Evolutionary conservation across 2,113 vertebrate species (phyloP), one percentile per base, ranked within the genome.

Genomic region (Myxocyprinus asiaticus): DNA sequence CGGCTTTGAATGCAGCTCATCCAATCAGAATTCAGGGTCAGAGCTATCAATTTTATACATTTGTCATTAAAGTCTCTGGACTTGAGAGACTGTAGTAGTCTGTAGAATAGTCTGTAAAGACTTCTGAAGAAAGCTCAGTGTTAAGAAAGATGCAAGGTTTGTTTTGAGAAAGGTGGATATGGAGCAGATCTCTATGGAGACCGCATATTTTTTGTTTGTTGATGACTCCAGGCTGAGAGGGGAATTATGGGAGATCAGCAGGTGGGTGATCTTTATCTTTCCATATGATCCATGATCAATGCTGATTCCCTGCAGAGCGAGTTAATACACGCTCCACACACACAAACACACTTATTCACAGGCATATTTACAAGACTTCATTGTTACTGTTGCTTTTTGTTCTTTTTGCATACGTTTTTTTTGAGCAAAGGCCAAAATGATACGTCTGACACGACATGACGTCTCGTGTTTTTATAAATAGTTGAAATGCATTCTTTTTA

Each of bases 211-310:
- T 53, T 76, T 53, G 61, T 76, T 15, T 64, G 45, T 50, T 51
- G 10, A 64, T 76, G 59, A 63, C 59, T 75, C 14, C 17, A 33
- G 72, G 59, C 72, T 75, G 72, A 45, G 55, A 59, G 70, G 59
- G 47, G 73, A 45, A 76, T 64, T 76, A 47, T 76, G 59, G 73
- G 47, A 76, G 71, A 74, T 74, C 71, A 74, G 44, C 58, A 12
- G 71, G 71, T 62, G 71, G 71, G 71, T 58, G 58, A 56, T 74
- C 71, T 74, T 74, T 76, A 76, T 76, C 73, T 53, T 61, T 11
- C 22, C 61, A 64, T 64, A 53, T 48, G 73, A 73, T 51, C 61
- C 22, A 33, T 33, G 22, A 33, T 33, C 22, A 33, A 33, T 33
- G 8, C 4, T 7, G 44, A 12, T 59, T 62, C 71, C 71, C 71